Evolutionary conservation across 2,113 vertebrate species (phyloP).

Genomic region (Tupaia tana): DNA sequence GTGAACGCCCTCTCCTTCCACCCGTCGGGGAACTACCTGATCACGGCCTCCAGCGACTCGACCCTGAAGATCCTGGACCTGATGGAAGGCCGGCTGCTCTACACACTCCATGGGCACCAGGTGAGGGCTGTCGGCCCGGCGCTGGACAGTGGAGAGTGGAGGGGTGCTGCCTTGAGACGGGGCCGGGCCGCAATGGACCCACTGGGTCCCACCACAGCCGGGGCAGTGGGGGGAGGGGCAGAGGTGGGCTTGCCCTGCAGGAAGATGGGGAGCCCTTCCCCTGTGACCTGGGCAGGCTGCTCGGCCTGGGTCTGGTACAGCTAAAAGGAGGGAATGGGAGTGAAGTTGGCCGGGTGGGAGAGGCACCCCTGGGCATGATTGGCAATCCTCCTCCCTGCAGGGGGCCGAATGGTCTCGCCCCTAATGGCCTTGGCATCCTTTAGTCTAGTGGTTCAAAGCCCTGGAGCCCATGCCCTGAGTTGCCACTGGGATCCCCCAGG

Average conservation of each 20-base stretch:
- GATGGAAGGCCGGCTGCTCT: conserved; percentile 95
- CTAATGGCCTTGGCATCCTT: background rate
- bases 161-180: background rate
- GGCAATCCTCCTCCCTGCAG: background rate
- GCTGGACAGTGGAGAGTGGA: background rate
- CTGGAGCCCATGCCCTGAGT: background rate
- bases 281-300: background rate
- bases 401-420: background rate
- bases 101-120: conserved; percentile 98
- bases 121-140: conserved; percentile 82
- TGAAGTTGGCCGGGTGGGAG: background rate
- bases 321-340: background rate
- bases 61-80: conserved; percentile 97
- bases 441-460: background rate
- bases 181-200: background rate
- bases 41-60: conserved; percentile 96
- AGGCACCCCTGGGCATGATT: background rate
- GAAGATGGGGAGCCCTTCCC: background rate
- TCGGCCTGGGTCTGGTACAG: background rate
- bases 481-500: background rate
- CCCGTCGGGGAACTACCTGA: conserved; percentile 93
- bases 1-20: conserved; percentile 97
- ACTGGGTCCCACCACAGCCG: background rate
- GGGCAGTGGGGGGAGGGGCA: background rate
- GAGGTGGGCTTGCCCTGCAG: background rate